phyloP scores from a whole-genome alignment of 2,888 invertebrate species.

The Pterostichus niger region DNA sequence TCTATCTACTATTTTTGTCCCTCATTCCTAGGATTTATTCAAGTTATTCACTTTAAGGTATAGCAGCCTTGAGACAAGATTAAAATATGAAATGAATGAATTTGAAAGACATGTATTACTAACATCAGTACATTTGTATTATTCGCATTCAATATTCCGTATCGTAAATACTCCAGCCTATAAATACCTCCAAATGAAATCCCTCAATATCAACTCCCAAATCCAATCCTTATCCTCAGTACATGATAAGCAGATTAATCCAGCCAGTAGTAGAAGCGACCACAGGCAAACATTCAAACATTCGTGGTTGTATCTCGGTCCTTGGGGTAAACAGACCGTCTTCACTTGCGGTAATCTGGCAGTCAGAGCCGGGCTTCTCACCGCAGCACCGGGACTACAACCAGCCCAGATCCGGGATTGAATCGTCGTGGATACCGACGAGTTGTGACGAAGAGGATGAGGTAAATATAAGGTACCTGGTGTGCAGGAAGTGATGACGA shows the following conservation, averaged over 20 bases:
- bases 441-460: too few relatives aligned
- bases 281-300: constrained; percentile 47
- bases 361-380: background rate
- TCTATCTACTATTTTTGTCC: too few relatives aligned
- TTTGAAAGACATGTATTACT: background rate
- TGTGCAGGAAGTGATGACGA: too few relatives aligned
- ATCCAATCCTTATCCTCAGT: constrained; percentile 13
- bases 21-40: too few relatives aligned
- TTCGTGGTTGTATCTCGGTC: constrained; percentile 37
- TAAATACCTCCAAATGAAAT: background rate
- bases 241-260: constrained; percentile 50
- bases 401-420: background rate
- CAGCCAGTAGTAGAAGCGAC: background rate
- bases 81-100: too few relatives aligned
- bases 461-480: too few relatives aligned
- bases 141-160: too few relatives aligned
- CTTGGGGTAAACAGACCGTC: constrained; percentile 41
- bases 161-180: too few relatives aligned
- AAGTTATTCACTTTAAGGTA: too few relatives aligned
- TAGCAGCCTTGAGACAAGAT: too few relatives aligned
- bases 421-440: too few relatives aligned
- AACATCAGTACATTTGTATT: background rate
- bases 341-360: constrained; percentile 37
- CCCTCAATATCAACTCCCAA: constrained; percentile 6
- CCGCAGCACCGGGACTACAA: background rate